Evolutionary conservation across 1,140 invertebrate species (phyloP).

Genomic region (Agrilus planipennis): DNA sequence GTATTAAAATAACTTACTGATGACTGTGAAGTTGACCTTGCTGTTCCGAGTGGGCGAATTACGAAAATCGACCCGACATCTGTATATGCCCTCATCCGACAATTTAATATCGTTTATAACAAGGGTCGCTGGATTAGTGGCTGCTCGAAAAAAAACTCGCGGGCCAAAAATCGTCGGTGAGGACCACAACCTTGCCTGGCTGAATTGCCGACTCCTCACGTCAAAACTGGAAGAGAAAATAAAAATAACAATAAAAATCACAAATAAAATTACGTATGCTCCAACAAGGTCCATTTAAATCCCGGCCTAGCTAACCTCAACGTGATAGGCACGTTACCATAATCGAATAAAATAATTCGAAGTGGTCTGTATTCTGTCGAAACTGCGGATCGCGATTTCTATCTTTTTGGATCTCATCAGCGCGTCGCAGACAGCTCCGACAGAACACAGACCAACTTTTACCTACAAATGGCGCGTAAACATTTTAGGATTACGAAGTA

Average conservation of each 20-base stretch:
- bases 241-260: constrained; percentile 1
- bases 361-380: no score
- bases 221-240: constrained; percentile 57
- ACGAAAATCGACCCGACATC: constrained; percentile 78
- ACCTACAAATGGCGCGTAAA: no score
- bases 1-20: constrained; percentile 50
- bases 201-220: constrained; percentile 57
- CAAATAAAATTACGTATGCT: no score
- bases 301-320: no score
- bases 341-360: no score
- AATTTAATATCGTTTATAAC: constrained; percentile 58
- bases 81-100: constrained; percentile 68
- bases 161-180: constrained; percentile 63
- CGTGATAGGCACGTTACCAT: no score
- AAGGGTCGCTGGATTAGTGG: constrained; percentile 53
- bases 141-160: constrained; percentile 61
- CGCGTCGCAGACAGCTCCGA: no score
- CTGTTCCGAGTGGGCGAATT: constrained; percentile 76
- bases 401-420: no score
- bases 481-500: no score
- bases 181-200: constrained; percentile 67
- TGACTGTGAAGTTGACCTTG: constrained; percentile 76
- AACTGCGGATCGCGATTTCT: no score
- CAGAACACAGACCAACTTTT: no score
- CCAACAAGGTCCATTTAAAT: no score